A percentile compares a stretch with the other conserved stretches of the same genome.
phyloP scores from a whole-genome alignment of 2,888 invertebrate species.

The Idaea straminata region DNA sequence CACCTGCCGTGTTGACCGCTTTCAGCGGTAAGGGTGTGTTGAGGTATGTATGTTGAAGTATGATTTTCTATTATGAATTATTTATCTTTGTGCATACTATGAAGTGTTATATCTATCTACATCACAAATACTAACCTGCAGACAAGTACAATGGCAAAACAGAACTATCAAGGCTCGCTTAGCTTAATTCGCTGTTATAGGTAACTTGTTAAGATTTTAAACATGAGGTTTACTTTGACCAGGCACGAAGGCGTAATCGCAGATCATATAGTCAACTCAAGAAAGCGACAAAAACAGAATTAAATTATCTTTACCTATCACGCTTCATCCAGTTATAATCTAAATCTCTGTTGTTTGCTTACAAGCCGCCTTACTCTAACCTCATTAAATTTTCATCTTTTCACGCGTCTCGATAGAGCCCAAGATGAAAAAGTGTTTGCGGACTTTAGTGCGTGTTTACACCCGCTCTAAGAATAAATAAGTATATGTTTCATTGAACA shows the following conservation, averaged over 20 bases:
- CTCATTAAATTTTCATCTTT: constrained; percentile 59
- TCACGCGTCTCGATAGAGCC: constrained; percentile 44
- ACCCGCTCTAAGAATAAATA: constrained; percentile 10
- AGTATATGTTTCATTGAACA: neutral
- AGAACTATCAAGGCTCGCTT: neutral
- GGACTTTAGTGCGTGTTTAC: constrained; percentile 17
- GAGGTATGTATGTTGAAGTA: no score
- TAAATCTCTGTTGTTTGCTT: constrained; percentile 37
- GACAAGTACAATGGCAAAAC: neutral
- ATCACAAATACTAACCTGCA: no score
- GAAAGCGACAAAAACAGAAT: neutral
- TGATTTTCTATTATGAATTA: no score
- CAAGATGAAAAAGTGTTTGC: constrained; percentile 35
- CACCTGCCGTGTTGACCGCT: no score
- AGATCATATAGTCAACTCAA: neutral
- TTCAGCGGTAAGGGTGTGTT: no score
- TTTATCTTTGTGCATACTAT: no score
- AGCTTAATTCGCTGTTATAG: neutral
- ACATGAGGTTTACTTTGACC: neutral
- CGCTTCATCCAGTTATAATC: constrained; percentile 30
- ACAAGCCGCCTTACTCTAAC: constrained; percentile 49
- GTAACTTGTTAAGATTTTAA: neutral
- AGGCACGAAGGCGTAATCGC: neutral
- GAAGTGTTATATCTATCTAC: no score
- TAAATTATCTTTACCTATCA: neutral